phyloP scores from a whole-genome alignment of 1,140 invertebrate genomes.

The Heterodera carotae region DNA sequence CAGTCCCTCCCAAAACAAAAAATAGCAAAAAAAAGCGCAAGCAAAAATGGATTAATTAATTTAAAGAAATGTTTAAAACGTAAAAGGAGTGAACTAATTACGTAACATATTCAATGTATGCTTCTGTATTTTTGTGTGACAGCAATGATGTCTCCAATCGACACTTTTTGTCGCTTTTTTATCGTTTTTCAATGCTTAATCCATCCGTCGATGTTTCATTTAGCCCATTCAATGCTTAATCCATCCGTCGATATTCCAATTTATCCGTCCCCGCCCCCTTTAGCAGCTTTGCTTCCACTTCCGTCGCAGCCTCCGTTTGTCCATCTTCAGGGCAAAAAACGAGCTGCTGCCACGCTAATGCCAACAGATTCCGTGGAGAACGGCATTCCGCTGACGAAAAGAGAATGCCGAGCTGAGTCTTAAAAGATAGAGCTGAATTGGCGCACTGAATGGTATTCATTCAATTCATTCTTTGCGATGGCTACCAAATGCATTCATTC shows the following conservation, averaged over 20 bases:
- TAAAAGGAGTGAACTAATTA: too few species aligned
- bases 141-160: too few species aligned
- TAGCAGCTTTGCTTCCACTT: not conserved
- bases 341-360: not conserved
- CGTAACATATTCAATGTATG: too few species aligned
- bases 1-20: not conserved
- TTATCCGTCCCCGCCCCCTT: not conserved
- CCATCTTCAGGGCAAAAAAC: not conserved
- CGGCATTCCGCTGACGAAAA: constrained; percentile 8
- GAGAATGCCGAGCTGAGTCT: not conserved
- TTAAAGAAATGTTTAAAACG: too few species aligned
- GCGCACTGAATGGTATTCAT: not conserved
- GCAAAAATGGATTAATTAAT: not conserved
- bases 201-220: too few species aligned
- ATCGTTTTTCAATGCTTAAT: too few species aligned
- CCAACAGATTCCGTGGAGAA: not conserved
- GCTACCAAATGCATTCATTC: not conserved
- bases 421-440: not conserved
- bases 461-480: not conserved
- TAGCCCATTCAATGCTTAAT: too few species aligned
- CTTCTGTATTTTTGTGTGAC: too few species aligned
- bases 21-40: too few species aligned
- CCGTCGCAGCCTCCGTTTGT: not conserved
- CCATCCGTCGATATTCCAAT: too few species aligned
- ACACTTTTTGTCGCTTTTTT: too few species aligned